Percentiles rank a stretch among this genome's conserved stretches.
Evolutionary conservation across 2,113 vertebrate genomes (phyloP).

Genomic region (Amia ocellicauda): DNA sequence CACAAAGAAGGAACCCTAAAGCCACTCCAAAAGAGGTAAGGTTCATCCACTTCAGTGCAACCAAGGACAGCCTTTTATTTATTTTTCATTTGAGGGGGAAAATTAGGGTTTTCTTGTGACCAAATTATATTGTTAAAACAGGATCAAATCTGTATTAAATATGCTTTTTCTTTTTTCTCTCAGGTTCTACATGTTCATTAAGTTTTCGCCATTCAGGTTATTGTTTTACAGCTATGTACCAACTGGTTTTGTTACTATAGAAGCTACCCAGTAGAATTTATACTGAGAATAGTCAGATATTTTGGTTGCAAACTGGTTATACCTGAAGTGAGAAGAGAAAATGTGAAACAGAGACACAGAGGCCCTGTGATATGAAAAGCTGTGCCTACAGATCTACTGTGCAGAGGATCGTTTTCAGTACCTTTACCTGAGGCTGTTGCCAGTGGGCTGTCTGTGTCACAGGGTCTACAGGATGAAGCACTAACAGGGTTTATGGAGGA

Average conservation of each 20-base stretch:
- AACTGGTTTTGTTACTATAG: too few species aligned
- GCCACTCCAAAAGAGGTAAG: neutral
- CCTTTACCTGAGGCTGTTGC: constrained; percentile 99
- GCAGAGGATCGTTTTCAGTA: constrained; percentile 43
- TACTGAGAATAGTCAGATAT: too few species aligned
- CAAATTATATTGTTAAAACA: too few species aligned
- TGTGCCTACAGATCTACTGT: constrained; percentile 23
- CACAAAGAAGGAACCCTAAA: neutral
- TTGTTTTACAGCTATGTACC: too few species aligned
- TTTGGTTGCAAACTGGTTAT: too few species aligned
- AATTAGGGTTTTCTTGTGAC: too few species aligned
- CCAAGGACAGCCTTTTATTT: neutral
- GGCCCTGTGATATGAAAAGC: constrained; percentile 14
- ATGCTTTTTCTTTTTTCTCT: too few species aligned
- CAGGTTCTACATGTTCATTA: too few species aligned
- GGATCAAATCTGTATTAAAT: too few species aligned
- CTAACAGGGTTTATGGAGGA: constrained; percentile 89
- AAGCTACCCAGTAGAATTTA: too few species aligned
- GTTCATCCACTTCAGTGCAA: neutral
- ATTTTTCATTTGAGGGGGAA: too few species aligned
- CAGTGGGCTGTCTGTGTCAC: constrained; percentile 91
- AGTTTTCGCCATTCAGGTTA: constrained; percentile 30
- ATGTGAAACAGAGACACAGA: constrained; percentile 10
- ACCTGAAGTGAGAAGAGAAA: too few species aligned
- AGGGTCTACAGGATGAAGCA: constrained; percentile 85